Evolutionary conservation across 2,113 vertebrate species (phyloP), one percentile per base, ranked within the genome.

Genomic region (Upupa epops): DNA sequence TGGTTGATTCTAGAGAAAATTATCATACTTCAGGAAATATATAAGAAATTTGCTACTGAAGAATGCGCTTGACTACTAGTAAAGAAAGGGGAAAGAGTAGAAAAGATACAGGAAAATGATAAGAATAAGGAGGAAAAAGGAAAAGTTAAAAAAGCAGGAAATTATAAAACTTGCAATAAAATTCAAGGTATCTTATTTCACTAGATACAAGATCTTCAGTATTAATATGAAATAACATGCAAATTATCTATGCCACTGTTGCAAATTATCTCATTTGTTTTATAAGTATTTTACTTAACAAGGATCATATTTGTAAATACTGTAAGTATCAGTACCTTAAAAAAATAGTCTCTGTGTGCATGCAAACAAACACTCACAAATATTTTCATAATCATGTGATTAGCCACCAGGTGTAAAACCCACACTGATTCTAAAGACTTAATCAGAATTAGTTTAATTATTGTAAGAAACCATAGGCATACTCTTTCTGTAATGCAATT

Each of bases 381-480:
- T 40, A 58, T 58, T 83, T 73, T 21, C 59, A 63, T 24, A 68
- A 9, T 16, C 11, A 22, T 70, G 49, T 78, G 54, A 93, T 83
- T 64, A 88, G 25, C 26, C 66, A 75, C 5, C 24, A 83, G 92
- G 61, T 86, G 96, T 26, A 93, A 95, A 96, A 91, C 37, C 14
- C 93, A 45, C 42, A 92, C 22, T 59, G 93, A 64, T 76, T 76
- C 40, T 80, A 82, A 92, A 94, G 46, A 94, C 60, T 42, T 42
- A 61, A 66, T 48, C 63, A 66, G 86, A 94, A 60, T 54, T 29
- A 64, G 46, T 93, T 86, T 88, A 74, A 85, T 66, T 93, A 49
- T 82, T 92, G 11, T 64, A 87, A 89, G 75, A 68, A 46, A 40
- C 61, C 21, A 64, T 11, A 90, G 8, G 83, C 83, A 93, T 89